Conservation (phyloP, 2,797 vertebrate genomes). For the Cynopterus sphinx region DNA sequence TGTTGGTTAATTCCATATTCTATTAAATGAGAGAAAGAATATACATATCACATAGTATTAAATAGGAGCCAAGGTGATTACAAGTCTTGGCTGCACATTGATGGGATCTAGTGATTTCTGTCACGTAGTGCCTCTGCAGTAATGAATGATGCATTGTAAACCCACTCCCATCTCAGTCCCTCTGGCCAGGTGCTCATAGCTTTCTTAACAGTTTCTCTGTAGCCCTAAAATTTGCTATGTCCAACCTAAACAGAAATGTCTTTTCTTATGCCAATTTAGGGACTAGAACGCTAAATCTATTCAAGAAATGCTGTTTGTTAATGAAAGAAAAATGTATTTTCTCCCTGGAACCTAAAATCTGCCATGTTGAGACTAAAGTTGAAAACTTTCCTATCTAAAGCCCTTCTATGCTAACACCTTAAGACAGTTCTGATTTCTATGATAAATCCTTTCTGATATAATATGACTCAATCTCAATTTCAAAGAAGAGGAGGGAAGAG, state of each 20-base stretch:
- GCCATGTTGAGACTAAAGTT: conserved; percentile 45
- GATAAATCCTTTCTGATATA: conserved; percentile 59
- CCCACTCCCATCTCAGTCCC: conserved; percentile 66
- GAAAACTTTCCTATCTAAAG: conserved; percentile 49
- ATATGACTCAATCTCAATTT: conserved; percentile 52
- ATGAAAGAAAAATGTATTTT: conserved; percentile 60
- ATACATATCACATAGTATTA: conserved; percentile 53
- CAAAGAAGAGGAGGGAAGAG: conserved; percentile 16
- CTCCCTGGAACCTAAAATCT: conserved; percentile 62
- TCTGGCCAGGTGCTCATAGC: conserved; percentile 70
- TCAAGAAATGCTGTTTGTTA: conserved; percentile 62
- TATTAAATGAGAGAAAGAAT: conserved; percentile 26
- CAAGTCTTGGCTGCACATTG: conserved; percentile 55
- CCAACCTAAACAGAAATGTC: conserved; percentile 61
- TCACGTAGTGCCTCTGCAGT: conserved; percentile 74
- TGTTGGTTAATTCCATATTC: conserved; percentile 25
- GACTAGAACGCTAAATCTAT: conserved; percentile 53
- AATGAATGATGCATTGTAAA: conserved; percentile 80
- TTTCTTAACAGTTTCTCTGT: conserved; percentile 73
- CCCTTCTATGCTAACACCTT: conserved; percentile 5
- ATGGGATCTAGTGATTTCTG: conserved; percentile 74
- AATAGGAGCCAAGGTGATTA: conserved; percentile 57
- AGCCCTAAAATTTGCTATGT: conserved; percentile 63
- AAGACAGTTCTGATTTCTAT: conserved; percentile 53
- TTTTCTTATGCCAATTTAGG: conserved; percentile 64